These are phyloP conservation scores for Hylaeus anthracinus DNA, from an alignment of 1,140 invertebrate genomes.

Conservation along the genomic window DNA sequence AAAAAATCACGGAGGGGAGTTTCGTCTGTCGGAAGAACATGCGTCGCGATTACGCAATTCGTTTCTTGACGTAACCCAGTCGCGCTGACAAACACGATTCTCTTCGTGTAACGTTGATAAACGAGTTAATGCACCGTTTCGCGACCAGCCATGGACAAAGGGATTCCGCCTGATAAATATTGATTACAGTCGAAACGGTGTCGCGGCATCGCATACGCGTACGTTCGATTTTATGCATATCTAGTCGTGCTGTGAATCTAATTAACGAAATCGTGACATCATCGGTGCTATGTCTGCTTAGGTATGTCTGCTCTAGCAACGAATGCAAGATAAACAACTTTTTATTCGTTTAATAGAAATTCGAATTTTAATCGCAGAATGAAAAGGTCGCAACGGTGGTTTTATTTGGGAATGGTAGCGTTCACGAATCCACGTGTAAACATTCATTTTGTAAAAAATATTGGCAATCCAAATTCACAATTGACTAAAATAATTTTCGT, in stretches of 20 bases:
- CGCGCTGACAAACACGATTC: background rate
- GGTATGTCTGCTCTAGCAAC: too few species aligned
- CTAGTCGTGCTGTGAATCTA: background rate
- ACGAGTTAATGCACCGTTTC: constrained; percentile 30
- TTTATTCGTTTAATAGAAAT: too few species aligned
- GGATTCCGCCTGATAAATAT: constrained; percentile 48
- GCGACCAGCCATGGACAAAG: background rate
- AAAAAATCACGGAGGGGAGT: background rate
- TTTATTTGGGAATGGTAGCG: too few species aligned
- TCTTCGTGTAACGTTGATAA: constrained; percentile 47
- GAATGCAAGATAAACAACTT: too few species aligned
- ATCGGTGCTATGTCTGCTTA: too few species aligned
- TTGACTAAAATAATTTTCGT: too few species aligned
- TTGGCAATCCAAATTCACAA: too few species aligned
- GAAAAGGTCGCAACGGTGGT: too few species aligned
- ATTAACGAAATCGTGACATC: background rate
- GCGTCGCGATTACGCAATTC: background rate
- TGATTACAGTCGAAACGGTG: background rate
- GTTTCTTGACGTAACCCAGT: constrained; percentile 1
- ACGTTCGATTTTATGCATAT: background rate
- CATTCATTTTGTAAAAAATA: too few species aligned
- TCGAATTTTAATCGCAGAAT: too few species aligned
- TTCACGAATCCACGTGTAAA: too few species aligned
- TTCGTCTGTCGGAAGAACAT: background rate
- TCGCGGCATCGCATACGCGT: background rate